Base-by-base conservation (phyloP, 2,113 vertebrate species). In the Melospiza melodia region DNA sequence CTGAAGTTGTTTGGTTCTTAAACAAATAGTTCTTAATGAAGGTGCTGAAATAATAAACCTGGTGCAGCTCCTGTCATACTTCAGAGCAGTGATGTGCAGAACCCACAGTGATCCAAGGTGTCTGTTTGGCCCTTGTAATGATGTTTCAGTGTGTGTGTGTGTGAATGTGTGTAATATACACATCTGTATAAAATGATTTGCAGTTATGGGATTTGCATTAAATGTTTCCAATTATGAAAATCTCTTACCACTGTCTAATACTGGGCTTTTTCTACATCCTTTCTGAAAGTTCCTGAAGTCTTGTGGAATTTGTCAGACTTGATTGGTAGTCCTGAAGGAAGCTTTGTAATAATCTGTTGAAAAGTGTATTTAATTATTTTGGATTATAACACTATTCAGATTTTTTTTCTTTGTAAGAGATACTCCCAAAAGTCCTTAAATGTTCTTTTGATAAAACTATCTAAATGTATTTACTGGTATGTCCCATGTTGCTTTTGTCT, bases 301-400 rank as follows among this genome's bases (percentile, higher is more conserved):
- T 96, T 73, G 96, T 97, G 96, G 94, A 97, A 78, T 97, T 97
- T 95, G 89, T 95, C 96, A 96, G 87, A 97, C 81, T 94, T 95
- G 93, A 46, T 97, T 46, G 79, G 82, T 97, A 93, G 96, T 97
- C 44, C 86, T 97, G 94, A 95, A 97, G 94, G 43, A 95, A 89
- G 77, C 84, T 77, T 95, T 87, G 93, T 97, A 94, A 94, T 95
- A 89, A 79, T 96, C 79, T 89, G 69, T 97, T 93, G 43, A 74
- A 68, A 94, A 85, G 33, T 80, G n/a, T 92, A 43, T 81, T 80
- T 95, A 89, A 76, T 94, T 95, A 73, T 75, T 93, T 85, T 66
- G 58, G 46, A 75, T 88, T 88, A 57, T 57, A 79, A 91, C 65
- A 55, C 62, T 93, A 72, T 63, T 84, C 54, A 33, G 52, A 87